These are phyloP conservation scores for Diachasma alloeum DNA, from an alignment of 1,140 invertebrate species.

Conservation along the genomic window DNA sequence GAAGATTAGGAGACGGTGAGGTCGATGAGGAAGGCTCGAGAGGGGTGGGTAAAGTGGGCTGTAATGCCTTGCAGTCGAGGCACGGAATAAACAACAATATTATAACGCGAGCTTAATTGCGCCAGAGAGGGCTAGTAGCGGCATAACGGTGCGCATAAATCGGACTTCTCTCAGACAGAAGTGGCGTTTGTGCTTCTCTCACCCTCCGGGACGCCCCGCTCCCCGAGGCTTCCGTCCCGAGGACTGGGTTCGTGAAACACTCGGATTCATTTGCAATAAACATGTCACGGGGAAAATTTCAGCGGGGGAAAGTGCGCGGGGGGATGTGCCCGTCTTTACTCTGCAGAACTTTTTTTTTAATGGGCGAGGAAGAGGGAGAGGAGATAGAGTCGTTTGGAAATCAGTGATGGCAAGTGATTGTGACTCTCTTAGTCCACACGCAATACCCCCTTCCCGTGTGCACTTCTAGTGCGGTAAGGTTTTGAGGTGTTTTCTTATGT, in stretches of 20 bases:
- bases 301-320: not conserved
- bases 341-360: too few relatives aligned
- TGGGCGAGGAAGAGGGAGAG: too few relatives aligned
- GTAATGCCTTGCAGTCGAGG: slow-evolving; percentile 52
- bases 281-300: slow-evolving; percentile 61
- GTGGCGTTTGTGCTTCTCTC: not conserved
- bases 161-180: slow-evolving; percentile 36
- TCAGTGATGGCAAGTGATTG: too few relatives aligned
- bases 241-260: slow-evolving; percentile 11
- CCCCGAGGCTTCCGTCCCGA: not conserved
- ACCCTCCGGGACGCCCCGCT: not conserved
- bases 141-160: slow-evolving; percentile 61
- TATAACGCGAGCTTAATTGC: slow-evolving; percentile 65
- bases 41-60: slow-evolving; percentile 37
- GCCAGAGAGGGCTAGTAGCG: slow-evolving; percentile 49
- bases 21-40: slow-evolving; percentile 32
- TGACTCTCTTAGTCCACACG: too few relatives aligned
- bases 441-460: too few relatives aligned
- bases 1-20: slow-evolving; percentile 53
- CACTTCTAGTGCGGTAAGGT: too few relatives aligned
- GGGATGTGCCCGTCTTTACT: too few relatives aligned
- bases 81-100: slow-evolving; percentile 63
- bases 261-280: slow-evolving; percentile 65
- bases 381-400: too few relatives aligned
- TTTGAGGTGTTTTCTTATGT: too few relatives aligned